phyloP scores from a whole-genome alignment of 2,113 vertebrate species.

The Cyprichromis sp. region DNA sequence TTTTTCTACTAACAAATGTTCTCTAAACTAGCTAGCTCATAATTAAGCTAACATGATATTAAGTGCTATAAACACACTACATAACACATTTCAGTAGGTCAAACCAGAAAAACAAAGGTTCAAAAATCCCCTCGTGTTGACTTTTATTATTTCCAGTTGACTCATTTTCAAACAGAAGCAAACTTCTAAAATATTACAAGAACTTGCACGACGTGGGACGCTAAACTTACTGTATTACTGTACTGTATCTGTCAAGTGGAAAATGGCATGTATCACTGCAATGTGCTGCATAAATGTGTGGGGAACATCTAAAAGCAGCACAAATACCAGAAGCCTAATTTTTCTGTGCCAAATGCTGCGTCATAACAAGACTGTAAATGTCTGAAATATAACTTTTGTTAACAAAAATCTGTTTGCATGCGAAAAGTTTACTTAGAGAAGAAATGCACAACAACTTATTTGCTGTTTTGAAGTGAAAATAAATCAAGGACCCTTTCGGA shows the following conservation, averaged over 20 bases:
- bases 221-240: background rate
- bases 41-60: background rate
- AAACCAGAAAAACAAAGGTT: background rate
- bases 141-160: background rate
- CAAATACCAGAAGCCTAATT: background rate
- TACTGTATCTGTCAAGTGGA: background rate
- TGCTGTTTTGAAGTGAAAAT: background rate
- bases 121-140: background rate
- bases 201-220: fast-evolving
- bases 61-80: background rate
- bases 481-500: background rate
- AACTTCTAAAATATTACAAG: fast-evolving
- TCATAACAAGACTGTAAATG: background rate
- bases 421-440: background rate
- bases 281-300: background rate
- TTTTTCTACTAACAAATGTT: background rate
- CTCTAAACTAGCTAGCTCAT: background rate
- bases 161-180: background rate
- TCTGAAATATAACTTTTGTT: background rate
- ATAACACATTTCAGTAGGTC: background rate
- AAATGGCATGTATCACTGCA: background rate
- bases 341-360: background rate
- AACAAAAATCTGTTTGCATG: background rate
- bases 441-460: background rate
- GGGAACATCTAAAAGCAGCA: background rate